A percentile compares a stretch with the other conserved stretches of the same genome.
Evolutionary conservation across 2,888 invertebrate genomes (phyloP).

Genomic region (Baronia brevicornis): DNA sequence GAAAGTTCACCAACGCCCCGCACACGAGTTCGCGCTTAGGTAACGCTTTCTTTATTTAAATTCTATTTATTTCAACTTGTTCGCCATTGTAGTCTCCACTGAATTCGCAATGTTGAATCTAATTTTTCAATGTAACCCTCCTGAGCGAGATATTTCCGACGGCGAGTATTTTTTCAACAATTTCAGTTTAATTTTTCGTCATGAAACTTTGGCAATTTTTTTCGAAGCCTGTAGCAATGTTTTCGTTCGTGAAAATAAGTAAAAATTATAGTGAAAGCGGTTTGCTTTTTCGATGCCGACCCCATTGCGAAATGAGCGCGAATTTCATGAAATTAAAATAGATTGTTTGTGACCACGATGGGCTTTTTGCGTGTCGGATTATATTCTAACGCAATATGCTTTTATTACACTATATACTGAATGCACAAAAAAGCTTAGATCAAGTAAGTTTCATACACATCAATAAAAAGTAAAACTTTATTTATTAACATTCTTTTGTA

Average conservation of each 20-base stretch:
- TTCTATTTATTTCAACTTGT: conserved; percentile 75
- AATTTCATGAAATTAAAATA: conserved; percentile 50
- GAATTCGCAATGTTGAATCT: conserved; percentile 54
- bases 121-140: conserved; percentile 53
- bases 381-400: conserved; percentile 38
- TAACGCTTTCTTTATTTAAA: conserved; percentile 72
- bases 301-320: conserved; percentile 35
- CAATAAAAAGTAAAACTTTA: not conserved
- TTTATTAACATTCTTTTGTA: no score
- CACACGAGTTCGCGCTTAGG: conserved; percentile 58
- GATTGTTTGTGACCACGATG: conserved; percentile 47
- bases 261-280: conserved; percentile 37
- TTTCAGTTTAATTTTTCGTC: conserved; percentile 40
- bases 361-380: conserved; percentile 46
- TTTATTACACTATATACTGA: conserved; percentile 33
- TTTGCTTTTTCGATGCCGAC: conserved; percentile 28
- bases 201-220: conserved; percentile 37
- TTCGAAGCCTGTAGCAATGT: conserved; percentile 37
- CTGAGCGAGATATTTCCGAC: conserved; percentile 27
- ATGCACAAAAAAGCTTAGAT: conserved; percentile 15
- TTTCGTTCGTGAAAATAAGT: conserved; percentile 48
- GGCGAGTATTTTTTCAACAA: conserved; percentile 41
- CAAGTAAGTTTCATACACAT: conserved; percentile 1
- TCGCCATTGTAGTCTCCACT: conserved; percentile 62
- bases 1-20: conserved; percentile 71